These are phyloP conservation scores for Myanophis thanlyinensis DNA, from an alignment of 2,113 vertebrate genomes.

Conservation along the genomic window DNA sequence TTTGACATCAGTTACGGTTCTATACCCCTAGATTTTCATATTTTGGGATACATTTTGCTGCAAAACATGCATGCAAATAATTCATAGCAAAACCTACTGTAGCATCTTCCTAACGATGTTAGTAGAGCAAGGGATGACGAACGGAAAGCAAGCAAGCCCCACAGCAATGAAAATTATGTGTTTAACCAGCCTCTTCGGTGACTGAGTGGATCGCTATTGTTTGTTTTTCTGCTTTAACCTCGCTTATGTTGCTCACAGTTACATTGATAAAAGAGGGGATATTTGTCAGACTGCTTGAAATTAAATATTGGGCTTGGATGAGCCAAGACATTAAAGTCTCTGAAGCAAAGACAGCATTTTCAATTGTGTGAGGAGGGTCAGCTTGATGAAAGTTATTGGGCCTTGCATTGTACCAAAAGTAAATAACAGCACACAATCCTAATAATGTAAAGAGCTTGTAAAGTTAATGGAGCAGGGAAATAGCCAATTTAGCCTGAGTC, in stretches of 20 bases:
- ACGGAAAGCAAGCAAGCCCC: background rate
- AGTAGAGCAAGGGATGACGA: slow-evolving; percentile 18
- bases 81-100: slow-evolving; percentile 56
- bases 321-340: slow-evolving; percentile 5
- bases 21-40: slow-evolving; percentile 35
- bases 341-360: slow-evolving; percentile 17
- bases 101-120: slow-evolving; percentile 60
- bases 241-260: slow-evolving; percentile 53
- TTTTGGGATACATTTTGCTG: slow-evolving; percentile 50
- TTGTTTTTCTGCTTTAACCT: slow-evolving; percentile 66
- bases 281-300: slow-evolving; percentile 48
- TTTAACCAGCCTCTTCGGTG: slow-evolving; percentile 55
- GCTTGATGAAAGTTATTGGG: background rate
- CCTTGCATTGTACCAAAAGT: background rate
- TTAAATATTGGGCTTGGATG: slow-evolving; percentile 26
- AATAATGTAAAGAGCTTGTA: background rate
- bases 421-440: slow-evolving; percentile 14
- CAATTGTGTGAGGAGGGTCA: background rate
- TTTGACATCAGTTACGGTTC: background rate
- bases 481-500: background rate
- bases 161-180: slow-evolving; percentile 68
- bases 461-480: background rate
- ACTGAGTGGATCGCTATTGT: slow-evolving; percentile 62
- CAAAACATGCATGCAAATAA: slow-evolving; percentile 1
- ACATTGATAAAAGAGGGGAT: slow-evolving; percentile 38